A percentile compares a stretch with the other conserved stretches of the same genome.
Conservation (phyloP, 2,797 vertebrate genomes). For the Poecilia gillii region DNA sequence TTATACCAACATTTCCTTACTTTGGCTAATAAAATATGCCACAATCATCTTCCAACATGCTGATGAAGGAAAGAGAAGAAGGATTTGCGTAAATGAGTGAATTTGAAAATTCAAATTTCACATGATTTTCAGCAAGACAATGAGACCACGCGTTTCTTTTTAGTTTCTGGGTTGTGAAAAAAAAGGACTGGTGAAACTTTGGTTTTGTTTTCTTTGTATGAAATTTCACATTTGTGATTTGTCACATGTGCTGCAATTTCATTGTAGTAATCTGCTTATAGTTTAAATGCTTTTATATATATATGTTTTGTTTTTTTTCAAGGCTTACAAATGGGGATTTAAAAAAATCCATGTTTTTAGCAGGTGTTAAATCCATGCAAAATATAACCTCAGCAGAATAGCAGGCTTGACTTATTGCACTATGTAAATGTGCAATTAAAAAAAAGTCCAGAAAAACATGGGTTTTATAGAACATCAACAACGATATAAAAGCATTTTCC, state of each 20-base stretch:
- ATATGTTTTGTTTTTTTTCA: neutral
- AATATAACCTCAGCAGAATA: neutral
- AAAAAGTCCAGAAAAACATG: neutral
- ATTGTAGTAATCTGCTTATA: neutral
- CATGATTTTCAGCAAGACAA: neutral
- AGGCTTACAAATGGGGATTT: neutral
- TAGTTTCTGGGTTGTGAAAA: neutral
- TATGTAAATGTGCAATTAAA: neutral
- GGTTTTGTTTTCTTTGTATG: neutral
- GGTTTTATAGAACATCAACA: neutral
- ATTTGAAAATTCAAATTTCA: neutral
- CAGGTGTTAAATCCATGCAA: neutral
- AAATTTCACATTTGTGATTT: neutral
- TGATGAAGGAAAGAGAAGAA: neutral
- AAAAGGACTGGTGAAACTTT: neutral
- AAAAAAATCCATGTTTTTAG: neutral
- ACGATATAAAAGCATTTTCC: neutral
- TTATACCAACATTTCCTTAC: neutral
- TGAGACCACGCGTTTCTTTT: neutral
- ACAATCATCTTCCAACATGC: neutral
- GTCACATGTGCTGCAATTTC: neutral
- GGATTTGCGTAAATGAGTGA: neutral
- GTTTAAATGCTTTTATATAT: neutral
- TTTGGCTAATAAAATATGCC: constrained; percentile 3
- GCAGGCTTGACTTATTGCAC: neutral